These are phyloP conservation scores for Brachionus calyciflorus DNA, from an alignment of 1,140 invertebrate genomes.

Conservation along the genomic window DNA sequence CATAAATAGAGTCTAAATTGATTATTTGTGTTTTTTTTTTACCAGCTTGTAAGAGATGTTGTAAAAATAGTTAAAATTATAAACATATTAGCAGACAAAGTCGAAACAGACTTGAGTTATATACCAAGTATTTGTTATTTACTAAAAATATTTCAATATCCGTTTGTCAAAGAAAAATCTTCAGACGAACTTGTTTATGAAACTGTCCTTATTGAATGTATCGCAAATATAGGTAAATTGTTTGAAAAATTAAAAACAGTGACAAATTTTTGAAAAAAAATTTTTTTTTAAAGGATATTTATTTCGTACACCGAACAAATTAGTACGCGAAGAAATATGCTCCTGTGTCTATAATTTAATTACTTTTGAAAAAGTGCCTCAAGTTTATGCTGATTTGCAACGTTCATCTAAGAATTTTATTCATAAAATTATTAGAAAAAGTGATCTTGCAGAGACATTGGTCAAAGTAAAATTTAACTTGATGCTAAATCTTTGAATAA, in stretches of 20 bases:
- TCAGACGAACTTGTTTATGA: slow-evolving; percentile 59
- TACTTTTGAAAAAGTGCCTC: slow-evolving; percentile 27
- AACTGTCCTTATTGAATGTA: slow-evolving; percentile 57
- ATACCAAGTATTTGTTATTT: slow-evolving; percentile 56
- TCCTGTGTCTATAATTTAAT: slow-evolving; percentile 18
- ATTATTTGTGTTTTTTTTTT: too few species aligned
- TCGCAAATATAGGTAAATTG: slow-evolving; percentile 59
- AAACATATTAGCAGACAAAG: slow-evolving; percentile 58
- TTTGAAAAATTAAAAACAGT: background rate
- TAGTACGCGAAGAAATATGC: slow-evolving; percentile 37
- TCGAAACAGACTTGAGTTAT: slow-evolving; percentile 54
- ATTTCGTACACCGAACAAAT: slow-evolving; percentile 12
- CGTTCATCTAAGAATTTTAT: slow-evolving; percentile 53
- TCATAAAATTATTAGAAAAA: slow-evolving; percentile 55
- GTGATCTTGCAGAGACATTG: slow-evolving; percentile 59
- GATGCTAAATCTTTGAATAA: too few species aligned
- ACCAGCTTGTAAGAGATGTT: slow-evolving; percentile 58
- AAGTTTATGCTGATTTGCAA: slow-evolving; percentile 53
- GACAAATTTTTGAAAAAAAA: slow-evolving; percentile 4
- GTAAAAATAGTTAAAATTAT: slow-evolving; percentile 58
- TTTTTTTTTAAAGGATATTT: slow-evolving; percentile 38
- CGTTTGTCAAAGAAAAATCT: slow-evolving; percentile 60
- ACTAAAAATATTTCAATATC: slow-evolving; percentile 55
- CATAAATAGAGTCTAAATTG: too few species aligned
- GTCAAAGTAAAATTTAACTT: slow-evolving; percentile 53